Evolutionary conservation across 2,888 invertebrate species (phyloP), one percentile per base, ranked within the genome.

Genomic region (Stenurella melanura): DNA sequence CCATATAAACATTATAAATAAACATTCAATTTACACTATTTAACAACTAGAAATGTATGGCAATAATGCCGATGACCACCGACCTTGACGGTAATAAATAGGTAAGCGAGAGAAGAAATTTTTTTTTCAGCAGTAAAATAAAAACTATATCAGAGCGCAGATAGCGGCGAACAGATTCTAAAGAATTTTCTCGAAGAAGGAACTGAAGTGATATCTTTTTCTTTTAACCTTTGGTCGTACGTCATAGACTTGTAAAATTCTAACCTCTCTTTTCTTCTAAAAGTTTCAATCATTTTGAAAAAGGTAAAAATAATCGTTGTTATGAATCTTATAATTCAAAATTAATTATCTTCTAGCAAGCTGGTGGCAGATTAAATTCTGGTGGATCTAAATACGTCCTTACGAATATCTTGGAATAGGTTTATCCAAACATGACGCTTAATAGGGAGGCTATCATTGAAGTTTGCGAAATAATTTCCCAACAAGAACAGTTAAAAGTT

Each of bases 401-500:
- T 38, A 38, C 11, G 11, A 9, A 38, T 60, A 21, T 21, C 3
- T 26, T 26, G 21, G 60, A 19, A 50, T 63, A 26, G 42, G n/a
- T 26, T 26, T 26, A 4, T 26, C 50, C 1, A n/a, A 54, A 54
- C 54, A 75, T 80, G 66, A 10, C 75, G 17, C 56, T 66, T 42
- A 72, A 74, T 17, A 74, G 73, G 30, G 80, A 83, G 72, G 83
- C 85, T 75, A 76, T 89, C 15, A 75, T 89, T 34, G 83, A 83
- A 77, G 83, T 87, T 26, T 86, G 88, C 56, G 75, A 83, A 75
- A 77, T 86, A 73, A 71, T 90, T 15, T 85, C 88, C 0, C 85
- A 87, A 75, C 79, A 87, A 73, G 85, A 87, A 81, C 81, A 88
- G 67, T 80, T 90, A 72, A 81, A 84, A 81, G 87, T 87, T 18